Conservation (phyloP, 1,140 invertebrate species). For the Brachionus rubens region DNA sequence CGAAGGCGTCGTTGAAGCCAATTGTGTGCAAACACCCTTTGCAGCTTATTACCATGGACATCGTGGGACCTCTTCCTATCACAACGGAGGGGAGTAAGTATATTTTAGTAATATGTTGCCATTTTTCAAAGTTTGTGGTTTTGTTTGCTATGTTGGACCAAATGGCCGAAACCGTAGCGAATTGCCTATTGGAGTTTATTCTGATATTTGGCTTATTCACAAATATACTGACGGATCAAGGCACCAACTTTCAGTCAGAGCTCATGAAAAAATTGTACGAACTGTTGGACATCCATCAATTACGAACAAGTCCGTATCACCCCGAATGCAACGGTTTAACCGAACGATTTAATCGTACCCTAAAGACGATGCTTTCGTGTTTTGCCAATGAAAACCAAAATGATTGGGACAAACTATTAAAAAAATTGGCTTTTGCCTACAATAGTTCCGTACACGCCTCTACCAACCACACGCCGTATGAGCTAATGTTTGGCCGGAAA, state of each 20-base stretch:
- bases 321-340: slow-evolving; percentile 49
- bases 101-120: slow-evolving; percentile 54
- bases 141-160: slow-evolving; percentile 55
- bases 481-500: not conserved
- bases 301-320: slow-evolving; percentile 49
- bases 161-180: slow-evolving; percentile 54
- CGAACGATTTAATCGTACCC: slow-evolving; percentile 16
- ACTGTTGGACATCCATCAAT: slow-evolving; percentile 47
- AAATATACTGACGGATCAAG: slow-evolving; percentile 56
- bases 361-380: not conserved
- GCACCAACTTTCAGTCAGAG: slow-evolving; percentile 48
- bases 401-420: slow-evolving; percentile 2
- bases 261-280: slow-evolving; percentile 49
- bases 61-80: slow-evolving; percentile 48
- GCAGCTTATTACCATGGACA: slow-evolving; percentile 47
- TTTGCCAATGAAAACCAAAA: slow-evolving; percentile 3
- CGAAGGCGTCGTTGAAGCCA: not conserved
- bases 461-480: not conserved
- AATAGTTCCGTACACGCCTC: not conserved
- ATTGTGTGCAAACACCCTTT: not conserved
- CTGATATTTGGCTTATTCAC: slow-evolving; percentile 54
- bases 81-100: slow-evolving; percentile 51
- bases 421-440: not conserved
- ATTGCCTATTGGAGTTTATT: slow-evolving; percentile 53
- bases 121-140: slow-evolving; percentile 59